Conservation (phyloP, 2,888 invertebrate genomes). For the Lasioglossum vierecki region DNA sequence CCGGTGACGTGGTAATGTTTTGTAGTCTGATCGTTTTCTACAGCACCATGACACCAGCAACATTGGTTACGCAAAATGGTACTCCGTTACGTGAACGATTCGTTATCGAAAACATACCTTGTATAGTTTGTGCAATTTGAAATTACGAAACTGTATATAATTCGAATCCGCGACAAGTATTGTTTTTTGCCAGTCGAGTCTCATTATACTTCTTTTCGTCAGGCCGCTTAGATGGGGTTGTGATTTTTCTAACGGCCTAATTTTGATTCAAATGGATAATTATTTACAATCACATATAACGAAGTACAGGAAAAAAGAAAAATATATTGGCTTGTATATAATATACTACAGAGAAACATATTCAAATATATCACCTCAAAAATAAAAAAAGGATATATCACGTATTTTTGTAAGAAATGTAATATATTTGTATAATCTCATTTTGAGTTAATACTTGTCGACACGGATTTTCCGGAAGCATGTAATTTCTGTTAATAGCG, state of each 20-base stretch:
- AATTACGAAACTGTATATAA: constrained; percentile 81
- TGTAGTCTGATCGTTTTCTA: constrained; percentile 65
- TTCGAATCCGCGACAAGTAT: constrained; percentile 76
- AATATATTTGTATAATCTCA: not conserved
- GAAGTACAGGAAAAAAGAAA: not conserved
- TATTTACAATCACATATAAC: not conserved
- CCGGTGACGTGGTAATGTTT: constrained; percentile 65
- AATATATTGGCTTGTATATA: not conserved
- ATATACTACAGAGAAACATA: no score
- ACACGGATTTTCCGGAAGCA: constrained; percentile 17
- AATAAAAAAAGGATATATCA: not conserved
- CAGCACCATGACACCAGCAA: not conserved
- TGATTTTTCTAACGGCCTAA: not conserved
- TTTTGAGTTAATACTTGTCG: constrained; percentile 15
- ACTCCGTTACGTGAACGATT: not conserved
- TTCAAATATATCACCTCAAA: not conserved
- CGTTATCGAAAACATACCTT: constrained; percentile 72
- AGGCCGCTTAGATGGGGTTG: no score
- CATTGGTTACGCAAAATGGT: not conserved
- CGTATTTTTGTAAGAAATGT: not conserved
- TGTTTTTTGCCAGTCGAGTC: constrained; percentile 46
- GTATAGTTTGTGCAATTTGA: constrained; percentile 76
- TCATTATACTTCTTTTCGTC: constrained; percentile 57
- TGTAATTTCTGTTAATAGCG: not conserved
- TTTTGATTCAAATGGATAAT: not conserved